Evolutionary conservation across 2,888 invertebrate genomes (phyloP).

Genomic region (Pristionchus entomophagus): DNA sequence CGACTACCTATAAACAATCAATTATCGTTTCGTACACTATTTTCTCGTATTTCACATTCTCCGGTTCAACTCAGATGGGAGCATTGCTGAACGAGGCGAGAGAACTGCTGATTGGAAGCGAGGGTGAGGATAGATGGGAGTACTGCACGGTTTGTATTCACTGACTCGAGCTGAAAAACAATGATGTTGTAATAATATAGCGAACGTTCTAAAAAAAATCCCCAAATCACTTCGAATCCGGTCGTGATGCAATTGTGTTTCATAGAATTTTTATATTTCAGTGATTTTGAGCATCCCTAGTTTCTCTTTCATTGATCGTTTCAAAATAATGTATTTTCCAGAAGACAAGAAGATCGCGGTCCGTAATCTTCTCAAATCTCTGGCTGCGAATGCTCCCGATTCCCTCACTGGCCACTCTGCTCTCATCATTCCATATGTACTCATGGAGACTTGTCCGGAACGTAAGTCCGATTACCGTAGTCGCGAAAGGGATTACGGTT

Average conservation of each 20-base stretch:
- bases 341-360: slow-evolving; percentile 60
- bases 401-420: slow-evolving; percentile 55
- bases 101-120: slow-evolving; percentile 17
- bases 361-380: slow-evolving; percentile 59
- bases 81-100: slow-evolving; percentile 52
- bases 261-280: no score
- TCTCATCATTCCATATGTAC: slow-evolving; percentile 60
- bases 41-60: slow-evolving; percentile 53
- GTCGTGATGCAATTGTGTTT: no score
- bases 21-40: no score
- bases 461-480: slow-evolving; percentile 25
- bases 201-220: no score
- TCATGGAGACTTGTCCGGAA: slow-evolving; percentile 59
- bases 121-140: not conserved
- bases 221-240: no score
- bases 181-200: no score
- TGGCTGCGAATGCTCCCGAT: slow-evolving; percentile 59
- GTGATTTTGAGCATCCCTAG: no score
- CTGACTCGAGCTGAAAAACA: no score
- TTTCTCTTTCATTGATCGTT: no score
- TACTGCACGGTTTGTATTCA: no score
- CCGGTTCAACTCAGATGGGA: slow-evolving; percentile 56
- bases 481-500: no score
- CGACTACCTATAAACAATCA: no score
- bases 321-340: slow-evolving; percentile 48